phyloP scores from a whole-genome alignment of 2,888 invertebrate species.

The Timandra comae region DNA sequence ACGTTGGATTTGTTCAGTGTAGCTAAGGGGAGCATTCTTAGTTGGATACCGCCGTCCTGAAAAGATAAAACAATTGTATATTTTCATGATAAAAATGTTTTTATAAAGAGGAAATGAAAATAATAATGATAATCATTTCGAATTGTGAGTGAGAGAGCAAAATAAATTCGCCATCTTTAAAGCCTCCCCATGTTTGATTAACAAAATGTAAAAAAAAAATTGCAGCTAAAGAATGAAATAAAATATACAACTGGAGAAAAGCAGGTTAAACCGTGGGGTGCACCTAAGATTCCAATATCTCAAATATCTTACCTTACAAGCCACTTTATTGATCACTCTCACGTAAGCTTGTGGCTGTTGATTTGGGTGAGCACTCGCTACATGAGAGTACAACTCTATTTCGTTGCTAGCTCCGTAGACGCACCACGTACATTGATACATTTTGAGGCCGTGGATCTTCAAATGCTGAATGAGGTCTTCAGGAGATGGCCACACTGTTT shows the following conservation, averaged over 20 bases:
- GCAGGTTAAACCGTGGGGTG: too few species aligned
- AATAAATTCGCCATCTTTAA: too few species aligned
- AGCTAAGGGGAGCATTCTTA: constrained; percentile 53
- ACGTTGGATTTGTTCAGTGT: constrained; percentile 45
- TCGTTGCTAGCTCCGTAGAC: constrained; percentile 54
- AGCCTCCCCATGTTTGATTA: too few species aligned
- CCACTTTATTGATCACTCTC: constrained; percentile 52
- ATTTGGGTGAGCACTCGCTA: constrained; percentile 55
- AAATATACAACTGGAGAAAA: too few species aligned
- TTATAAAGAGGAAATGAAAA: not conserved
- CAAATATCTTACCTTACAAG: constrained; percentile 5
- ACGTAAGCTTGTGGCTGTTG: constrained; percentile 58
- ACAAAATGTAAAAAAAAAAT: too few species aligned
- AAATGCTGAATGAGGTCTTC: constrained; percentile 48
- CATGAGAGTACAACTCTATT: constrained; percentile 46
- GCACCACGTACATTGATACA: constrained; percentile 67
- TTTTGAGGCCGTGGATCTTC: constrained; percentile 52
- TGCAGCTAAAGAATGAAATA: too few species aligned
- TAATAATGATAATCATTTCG: too few species aligned
- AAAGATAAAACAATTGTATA: constrained; percentile 25
- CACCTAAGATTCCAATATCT: too few species aligned
- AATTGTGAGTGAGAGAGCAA: too few species aligned
- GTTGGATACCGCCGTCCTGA: constrained; percentile 47
- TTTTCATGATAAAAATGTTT: too few species aligned
- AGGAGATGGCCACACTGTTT: constrained; percentile 23